Evolutionary conservation across 2,888 invertebrate genomes (phyloP), one percentile per base, ranked within the genome.

Genomic region (Monoplex corrugatus): DNA sequence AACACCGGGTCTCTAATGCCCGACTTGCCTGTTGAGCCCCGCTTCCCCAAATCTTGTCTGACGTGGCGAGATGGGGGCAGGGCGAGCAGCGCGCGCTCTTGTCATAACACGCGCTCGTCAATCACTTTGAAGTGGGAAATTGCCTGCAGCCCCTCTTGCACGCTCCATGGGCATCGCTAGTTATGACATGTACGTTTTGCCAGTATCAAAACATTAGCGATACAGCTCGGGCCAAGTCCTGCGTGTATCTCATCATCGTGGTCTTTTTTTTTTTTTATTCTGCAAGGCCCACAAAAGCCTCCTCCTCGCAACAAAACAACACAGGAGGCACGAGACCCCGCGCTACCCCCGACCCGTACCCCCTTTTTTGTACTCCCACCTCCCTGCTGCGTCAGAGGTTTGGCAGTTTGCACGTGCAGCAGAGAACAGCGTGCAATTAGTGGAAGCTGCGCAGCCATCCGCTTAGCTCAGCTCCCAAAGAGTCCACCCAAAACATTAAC

Each of bases 31-130:
- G 83, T 63, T 43, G 83, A 72, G 44, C 35, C 83, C 88, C 38
- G 50, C 82, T 80, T 19, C 35, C 38, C 44, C 88, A 88, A 88
- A 88, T 88, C 82, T 45, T 40, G 50, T 63, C 80, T 72, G 88
- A 88, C 88, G 88, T 88, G 88, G 63, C 83, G 88, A 88, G 88
- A 88, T 57, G 80, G 83, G 88, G 68, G 82, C 82, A 82, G 40
- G 82, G 63, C 43, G 88, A 87, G 88, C 83, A 38, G 83, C 88
- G 83, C 80, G 88, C 88, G 83, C 90, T n/a, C 63, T 86, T 91
- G 91, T 91, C 91, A 91, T 90, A 91, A 91, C 90, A 91, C 19
- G 57, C 86, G 45, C 89, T 90, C 90, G 90, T 91, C 90, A 88
- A 86, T 91, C 90, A 88, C 88, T 86, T 82, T 88, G 90, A 90